A percentile compares a stretch with the other conserved stretches of the same genome.
These are phyloP conservation scores for Hirtodrosophila duncani DNA, from an alignment of 2,888 invertebrate genomes.

Conservation along the genomic window DNA sequence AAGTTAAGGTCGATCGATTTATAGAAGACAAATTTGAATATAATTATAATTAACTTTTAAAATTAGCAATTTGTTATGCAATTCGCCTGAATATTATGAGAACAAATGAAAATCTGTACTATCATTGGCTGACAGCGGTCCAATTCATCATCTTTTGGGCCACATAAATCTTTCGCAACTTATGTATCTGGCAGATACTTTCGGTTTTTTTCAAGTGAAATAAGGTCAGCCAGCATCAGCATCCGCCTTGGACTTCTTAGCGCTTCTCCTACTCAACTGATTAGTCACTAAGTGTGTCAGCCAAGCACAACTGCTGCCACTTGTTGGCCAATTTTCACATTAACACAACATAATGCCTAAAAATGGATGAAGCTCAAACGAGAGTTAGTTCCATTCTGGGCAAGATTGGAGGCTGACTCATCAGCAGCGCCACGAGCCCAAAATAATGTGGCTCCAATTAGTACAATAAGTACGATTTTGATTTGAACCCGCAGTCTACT, in stretches of 20 bases:
- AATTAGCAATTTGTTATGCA: constrained; percentile 44
- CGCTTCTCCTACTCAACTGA: constrained; percentile 30
- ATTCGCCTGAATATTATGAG: constrained; percentile 19
- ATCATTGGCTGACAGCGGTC: constrained; percentile 4
- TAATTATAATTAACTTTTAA: constrained; percentile 10
- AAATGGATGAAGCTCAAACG: constrained; percentile 17
- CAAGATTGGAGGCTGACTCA: too few relatives aligned
- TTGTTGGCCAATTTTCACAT: constrained; percentile 12
- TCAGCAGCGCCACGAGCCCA: constrained; percentile 8
- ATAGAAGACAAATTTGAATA: constrained; percentile 27
- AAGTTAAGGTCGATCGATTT: constrained; percentile 38
- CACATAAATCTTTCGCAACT: constrained; percentile 15
- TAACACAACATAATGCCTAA: constrained; percentile 10
- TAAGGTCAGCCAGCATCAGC: constrained; percentile 28
- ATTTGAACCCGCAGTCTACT: background rate
- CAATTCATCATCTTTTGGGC: constrained; percentile 40
- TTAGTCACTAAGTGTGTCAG: constrained; percentile 56
- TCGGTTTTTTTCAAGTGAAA: constrained; percentile 29
- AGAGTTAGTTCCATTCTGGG: too few relatives aligned
- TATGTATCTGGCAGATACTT: constrained; percentile 28
- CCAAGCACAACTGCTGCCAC: constrained; percentile 1
- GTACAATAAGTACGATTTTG: too few relatives aligned
- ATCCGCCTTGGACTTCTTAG: constrained; percentile 20
- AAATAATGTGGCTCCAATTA: background rate
- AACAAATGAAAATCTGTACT: background rate